Evolutionary conservation across 2,888 invertebrate genomes (phyloP).

Genomic region (Asteroscopus sphinx): DNA sequence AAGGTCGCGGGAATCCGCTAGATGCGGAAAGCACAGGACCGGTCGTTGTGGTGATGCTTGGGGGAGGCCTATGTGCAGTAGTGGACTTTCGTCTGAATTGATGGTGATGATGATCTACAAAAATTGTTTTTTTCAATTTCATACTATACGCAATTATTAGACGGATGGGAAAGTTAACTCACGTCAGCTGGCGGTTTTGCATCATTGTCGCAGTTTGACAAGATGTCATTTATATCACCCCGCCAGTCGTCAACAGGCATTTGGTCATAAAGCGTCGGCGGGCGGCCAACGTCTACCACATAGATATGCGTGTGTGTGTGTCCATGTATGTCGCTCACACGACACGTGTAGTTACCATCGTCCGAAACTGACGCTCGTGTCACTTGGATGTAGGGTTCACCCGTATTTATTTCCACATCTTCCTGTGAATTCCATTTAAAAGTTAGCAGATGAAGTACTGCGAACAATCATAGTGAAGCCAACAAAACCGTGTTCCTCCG

Average conservation of each 20-base stretch:
- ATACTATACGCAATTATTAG: too few relatives aligned
- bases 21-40: too few relatives aligned
- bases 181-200: conserved; percentile 42
- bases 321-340: conserved; percentile 50
- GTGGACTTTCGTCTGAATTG: too few relatives aligned
- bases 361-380: background rate
- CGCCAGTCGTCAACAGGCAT: conserved; percentile 29
- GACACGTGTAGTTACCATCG: conserved; percentile 59
- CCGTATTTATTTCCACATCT: background rate
- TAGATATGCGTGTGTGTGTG: conserved; percentile 46
- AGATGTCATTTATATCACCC: conserved; percentile 29
- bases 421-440: conserved; percentile 16
- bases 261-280: conserved; percentile 31
- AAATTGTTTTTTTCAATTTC: background rate
- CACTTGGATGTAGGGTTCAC: conserved; percentile 20
- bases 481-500: too few relatives aligned
- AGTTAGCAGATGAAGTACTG: background rate
- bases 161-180: conserved; percentile 14
- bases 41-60: too few relatives aligned
- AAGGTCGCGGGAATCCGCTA: too few relatives aligned
- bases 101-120: too few relatives aligned
- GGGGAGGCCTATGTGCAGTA: too few relatives aligned
- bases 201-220: conserved; percentile 25
- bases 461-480: too few relatives aligned
- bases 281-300: conserved; percentile 45